These are phyloP conservation scores for Apodemia mormo DNA, from an alignment of 2,888 invertebrate species.

Conservation along the genomic window DNA sequence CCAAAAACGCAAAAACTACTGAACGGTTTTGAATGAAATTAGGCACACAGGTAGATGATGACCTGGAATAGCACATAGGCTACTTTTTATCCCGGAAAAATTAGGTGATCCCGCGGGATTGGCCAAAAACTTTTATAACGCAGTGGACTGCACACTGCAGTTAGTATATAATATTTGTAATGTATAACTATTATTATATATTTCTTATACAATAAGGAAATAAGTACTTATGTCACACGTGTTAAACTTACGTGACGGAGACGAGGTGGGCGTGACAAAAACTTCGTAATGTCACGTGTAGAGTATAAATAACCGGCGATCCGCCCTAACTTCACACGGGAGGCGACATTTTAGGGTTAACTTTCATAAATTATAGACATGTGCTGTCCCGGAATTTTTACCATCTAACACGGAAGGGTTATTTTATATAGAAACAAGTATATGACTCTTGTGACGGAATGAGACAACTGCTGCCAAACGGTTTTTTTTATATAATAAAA, in stretches of 20 bases:
- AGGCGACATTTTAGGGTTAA: conserved; percentile 8
- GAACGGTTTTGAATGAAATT: too few species aligned
- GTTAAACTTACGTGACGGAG: conserved; percentile 2
- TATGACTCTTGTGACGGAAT: not conserved
- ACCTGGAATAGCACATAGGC: too few species aligned
- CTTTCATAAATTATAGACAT: not conserved
- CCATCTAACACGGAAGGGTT: not conserved
- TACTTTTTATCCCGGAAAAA: too few species aligned
- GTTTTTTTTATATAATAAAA: too few species aligned
- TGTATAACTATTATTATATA: not conserved
- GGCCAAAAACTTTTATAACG: too few species aligned
- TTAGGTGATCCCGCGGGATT: too few species aligned
- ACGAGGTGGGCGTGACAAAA: conserved; percentile 1
- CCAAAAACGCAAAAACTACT: too few species aligned
- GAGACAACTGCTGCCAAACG: too few species aligned
- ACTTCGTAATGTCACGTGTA: conserved; percentile 10
- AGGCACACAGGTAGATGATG: too few species aligned
- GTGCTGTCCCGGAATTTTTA: not conserved
- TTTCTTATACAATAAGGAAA: not conserved
- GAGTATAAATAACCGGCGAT: conserved; percentile 8
- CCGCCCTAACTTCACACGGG: conserved; percentile 7
- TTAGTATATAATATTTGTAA: not conserved
- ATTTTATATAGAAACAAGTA: not conserved
- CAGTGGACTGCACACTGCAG: too few species aligned
- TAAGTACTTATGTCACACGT: conserved; percentile 5